phyloP scores from a whole-genome alignment of 2,797 vertebrate species.

The Prunella strophiata region DNA sequence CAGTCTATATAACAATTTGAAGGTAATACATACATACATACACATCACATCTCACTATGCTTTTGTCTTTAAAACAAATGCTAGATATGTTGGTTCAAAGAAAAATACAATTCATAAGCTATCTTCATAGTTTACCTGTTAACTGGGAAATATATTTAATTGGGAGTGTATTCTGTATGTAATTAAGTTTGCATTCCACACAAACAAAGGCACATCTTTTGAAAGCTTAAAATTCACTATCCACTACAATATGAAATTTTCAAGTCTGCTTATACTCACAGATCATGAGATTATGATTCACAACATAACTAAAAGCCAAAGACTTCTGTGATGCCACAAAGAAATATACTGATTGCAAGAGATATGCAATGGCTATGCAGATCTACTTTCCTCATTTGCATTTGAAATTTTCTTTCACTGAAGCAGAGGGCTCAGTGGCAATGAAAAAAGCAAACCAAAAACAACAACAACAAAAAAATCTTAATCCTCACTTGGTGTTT shows the following conservation, averaged over 20 bases:
- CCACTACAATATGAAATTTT: not conserved
- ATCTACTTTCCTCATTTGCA: not conserved
- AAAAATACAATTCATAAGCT: not conserved
- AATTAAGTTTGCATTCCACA: not conserved
- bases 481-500: not conserved
- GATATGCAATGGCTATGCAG: not conserved
- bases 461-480: not conserved
- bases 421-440: not conserved
- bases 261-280: not conserved
- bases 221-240: not conserved
- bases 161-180: not conserved
- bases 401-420: not conserved
- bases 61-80: not conserved
- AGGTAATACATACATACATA: not conserved
- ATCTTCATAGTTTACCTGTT: not conserved
- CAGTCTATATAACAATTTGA: not conserved
- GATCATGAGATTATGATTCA: conserved; percentile 27
- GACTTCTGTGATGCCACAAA: not conserved
- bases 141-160: not conserved
- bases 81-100: not conserved
- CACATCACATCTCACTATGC: not conserved
- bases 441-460: not conserved
- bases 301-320: conserved; percentile 2
- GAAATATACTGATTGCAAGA: conserved; percentile 4
- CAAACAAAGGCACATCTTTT: not conserved